These are phyloP conservation scores for Diaperis boleti DNA, from an alignment of 2,888 invertebrate species.

Conservation along the genomic window DNA sequence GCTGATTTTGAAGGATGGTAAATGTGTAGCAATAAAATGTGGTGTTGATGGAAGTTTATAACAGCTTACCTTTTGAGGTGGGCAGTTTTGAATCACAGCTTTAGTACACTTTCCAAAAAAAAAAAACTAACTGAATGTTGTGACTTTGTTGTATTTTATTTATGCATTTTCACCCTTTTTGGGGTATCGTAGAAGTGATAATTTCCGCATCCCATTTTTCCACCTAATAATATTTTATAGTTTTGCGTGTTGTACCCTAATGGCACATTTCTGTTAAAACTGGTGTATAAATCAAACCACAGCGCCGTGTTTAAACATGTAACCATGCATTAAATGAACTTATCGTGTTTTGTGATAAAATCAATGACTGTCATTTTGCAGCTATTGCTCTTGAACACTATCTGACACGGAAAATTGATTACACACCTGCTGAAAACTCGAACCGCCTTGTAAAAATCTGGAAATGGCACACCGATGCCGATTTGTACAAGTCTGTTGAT, in stretches of 20 bases:
- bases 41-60: too few relatives aligned
- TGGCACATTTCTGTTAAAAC: slow-evolving; percentile 12
- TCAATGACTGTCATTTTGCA: slow-evolving; percentile 7
- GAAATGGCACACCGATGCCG: slow-evolving; percentile 13
- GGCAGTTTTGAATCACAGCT: too few relatives aligned
- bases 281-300: slow-evolving; percentile 15
- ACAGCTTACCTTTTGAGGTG: too few relatives aligned
- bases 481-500: slow-evolving; percentile 42
- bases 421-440: neutral
- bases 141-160: too few relatives aligned
- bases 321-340: slow-evolving; percentile 5
- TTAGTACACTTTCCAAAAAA: too few relatives aligned
- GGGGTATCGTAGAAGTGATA: too few relatives aligned
- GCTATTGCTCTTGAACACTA: slow-evolving; percentile 10
- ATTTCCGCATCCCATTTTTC: neutral
- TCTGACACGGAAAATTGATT: slow-evolving; percentile 22
- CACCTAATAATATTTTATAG: neutral
- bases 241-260: slow-evolving; percentile 25
- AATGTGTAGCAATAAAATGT: too few relatives aligned
- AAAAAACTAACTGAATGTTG: too few relatives aligned
- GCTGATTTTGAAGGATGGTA: too few relatives aligned
- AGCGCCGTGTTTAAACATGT: slow-evolving; percentile 5
- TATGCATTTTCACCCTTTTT: too few relatives aligned
- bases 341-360: neutral
- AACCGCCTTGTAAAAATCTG: slow-evolving; percentile 33